Conservation (phyloP, 2,797 vertebrate species). For the Natrix natrix region DNA sequence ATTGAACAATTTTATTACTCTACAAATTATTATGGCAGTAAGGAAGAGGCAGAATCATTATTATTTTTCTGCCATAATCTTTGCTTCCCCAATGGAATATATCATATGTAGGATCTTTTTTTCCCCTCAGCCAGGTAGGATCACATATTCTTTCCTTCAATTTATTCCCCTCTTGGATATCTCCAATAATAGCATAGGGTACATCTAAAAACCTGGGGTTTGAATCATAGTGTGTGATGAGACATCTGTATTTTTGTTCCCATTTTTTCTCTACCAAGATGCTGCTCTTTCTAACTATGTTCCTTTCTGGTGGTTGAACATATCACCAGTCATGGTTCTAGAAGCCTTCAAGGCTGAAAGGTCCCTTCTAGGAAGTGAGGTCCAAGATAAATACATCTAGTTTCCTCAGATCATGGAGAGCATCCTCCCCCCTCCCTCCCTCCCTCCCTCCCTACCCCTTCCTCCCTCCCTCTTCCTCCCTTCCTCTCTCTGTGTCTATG, state of each 20-base stretch:
- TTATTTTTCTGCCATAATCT: not conserved
- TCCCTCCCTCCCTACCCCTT: too few species aligned
- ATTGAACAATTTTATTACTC: not conserved
- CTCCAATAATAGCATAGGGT: not conserved
- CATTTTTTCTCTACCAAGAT: not conserved
- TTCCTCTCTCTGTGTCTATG: not conserved
- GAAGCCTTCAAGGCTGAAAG: not conserved
- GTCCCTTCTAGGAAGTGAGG: too few species aligned
- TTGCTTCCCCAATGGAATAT: not conserved
- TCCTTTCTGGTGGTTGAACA: not conserved
- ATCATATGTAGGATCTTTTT: not conserved
- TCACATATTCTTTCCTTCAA: not conserved
- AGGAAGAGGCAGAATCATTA: not conserved
- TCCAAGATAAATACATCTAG: not conserved
- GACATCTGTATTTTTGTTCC: not conserved
- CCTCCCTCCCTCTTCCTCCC: too few species aligned
- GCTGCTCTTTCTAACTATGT: not conserved
- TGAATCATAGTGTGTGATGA: not conserved
- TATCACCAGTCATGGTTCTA: not conserved
- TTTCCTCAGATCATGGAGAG: not conserved
- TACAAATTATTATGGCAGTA: not conserved
- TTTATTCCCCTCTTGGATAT: not conserved
- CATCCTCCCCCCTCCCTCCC: too few species aligned
- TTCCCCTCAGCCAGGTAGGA: not conserved
- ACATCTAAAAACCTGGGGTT: not conserved